A percentile compares a stretch with the other conserved stretches of the same genome.
Evolutionary conservation across 2,797 vertebrate genomes (phyloP).

Genomic region (Tokudaia tokunoshimensis): DNA sequence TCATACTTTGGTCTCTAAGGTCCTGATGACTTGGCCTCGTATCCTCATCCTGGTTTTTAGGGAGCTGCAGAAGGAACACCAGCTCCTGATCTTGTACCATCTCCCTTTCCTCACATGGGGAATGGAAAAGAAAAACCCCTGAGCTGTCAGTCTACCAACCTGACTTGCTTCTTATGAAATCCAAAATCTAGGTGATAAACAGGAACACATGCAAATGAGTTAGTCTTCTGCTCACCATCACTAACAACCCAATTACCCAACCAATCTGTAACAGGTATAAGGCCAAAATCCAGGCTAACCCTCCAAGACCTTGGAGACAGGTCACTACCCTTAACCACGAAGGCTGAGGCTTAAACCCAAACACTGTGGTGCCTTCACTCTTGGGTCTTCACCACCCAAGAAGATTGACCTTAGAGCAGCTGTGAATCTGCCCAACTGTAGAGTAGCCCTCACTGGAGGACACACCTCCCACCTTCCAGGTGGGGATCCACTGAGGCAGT

Average conservation of each 20-base stretch:
- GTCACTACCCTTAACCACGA: not conserved
- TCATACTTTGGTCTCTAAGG: not conserved
- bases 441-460: not conserved
- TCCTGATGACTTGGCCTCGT: not conserved
- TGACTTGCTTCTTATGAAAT: not conserved
- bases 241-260: not conserved
- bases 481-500: conserved; percentile 44
- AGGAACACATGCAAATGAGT: not conserved
- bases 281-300: too few relatives aligned
- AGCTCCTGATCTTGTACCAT: not conserved
- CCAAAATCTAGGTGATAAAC: not conserved
- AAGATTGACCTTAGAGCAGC: conserved; percentile 55
- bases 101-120: not conserved
- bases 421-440: conserved; percentile 14
- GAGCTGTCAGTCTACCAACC: not conserved
- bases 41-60: not conserved
- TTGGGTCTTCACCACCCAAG: not conserved
- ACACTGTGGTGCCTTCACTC: not conserved
- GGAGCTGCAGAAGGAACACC: not conserved
- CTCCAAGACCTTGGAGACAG: not conserved
- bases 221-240: not conserved
- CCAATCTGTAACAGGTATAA: too few relatives aligned
- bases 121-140: not conserved
- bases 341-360: not conserved
- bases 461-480: not conserved